Percentiles rank a stretch among this genome's conserved stretches.
These are phyloP conservation scores for Cheilinus undulatus DNA, from an alignment of 2,113 vertebrate genomes.

Conservation along the genomic window DNA sequence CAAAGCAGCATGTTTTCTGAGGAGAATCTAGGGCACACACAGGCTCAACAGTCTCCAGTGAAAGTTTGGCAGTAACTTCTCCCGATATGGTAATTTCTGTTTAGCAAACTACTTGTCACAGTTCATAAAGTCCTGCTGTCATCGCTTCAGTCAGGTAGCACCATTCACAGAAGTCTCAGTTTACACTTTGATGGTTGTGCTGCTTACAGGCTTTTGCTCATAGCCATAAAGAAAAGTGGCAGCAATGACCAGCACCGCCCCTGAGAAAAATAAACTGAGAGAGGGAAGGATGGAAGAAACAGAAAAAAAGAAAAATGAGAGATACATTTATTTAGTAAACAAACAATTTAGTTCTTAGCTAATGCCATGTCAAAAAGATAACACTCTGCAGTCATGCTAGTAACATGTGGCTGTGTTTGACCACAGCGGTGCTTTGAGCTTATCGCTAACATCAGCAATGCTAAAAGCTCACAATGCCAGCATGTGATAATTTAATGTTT, in stretches of 20 bases:
- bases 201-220: slow-evolving; percentile 86
- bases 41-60: neutral
- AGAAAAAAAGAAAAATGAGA: slow-evolving; percentile 10
- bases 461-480: too few relatives aligned
- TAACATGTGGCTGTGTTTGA: too few relatives aligned
- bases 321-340: neutral
- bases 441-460: too few relatives aligned
- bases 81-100: neutral
- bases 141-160: neutral
- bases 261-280: slow-evolving; percentile 91
- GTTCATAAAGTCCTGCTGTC: slow-evolving; percentile 2
- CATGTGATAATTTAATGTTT: too few relatives aligned
- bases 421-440: neutral
- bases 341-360: neutral
- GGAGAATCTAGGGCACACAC: neutral
- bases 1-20: slow-evolving; percentile 8
- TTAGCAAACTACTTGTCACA: neutral
- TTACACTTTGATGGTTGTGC: slow-evolving; percentile 69
- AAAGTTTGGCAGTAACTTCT: slow-evolving; percentile 9
- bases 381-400: neutral
- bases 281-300: neutral
- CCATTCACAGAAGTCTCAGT: neutral
- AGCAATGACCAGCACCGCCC: slow-evolving; percentile 90
- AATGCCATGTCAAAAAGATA: neutral
- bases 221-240: slow-evolving; percentile 96